Base-by-base conservation (phyloP, 2,888 invertebrate genomes). In the Epistrophe eligans region DNA sequence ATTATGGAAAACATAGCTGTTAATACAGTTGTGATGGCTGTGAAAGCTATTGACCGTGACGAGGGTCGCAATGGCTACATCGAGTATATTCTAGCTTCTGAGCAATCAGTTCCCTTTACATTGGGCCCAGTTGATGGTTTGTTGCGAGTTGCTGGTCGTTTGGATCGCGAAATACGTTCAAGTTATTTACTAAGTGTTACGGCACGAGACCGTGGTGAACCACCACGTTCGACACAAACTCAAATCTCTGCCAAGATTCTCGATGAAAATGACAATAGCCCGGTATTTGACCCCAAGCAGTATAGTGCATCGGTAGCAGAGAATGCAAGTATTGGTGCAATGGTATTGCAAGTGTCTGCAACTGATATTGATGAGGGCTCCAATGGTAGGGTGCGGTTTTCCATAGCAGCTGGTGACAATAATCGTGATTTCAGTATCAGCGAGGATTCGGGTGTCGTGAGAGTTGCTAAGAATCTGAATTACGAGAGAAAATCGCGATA, bases 281-380 rank as follows among this genome's bases (percentile, higher is more conserved):
- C 98, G 0, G 95, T 97, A 5, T 98, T 98, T 92, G 97, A 97
- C 91, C 97, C 97, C 0, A 96, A 96, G 90, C 97, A 97, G 91
- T 98, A 98, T 91, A 97, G 97, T 85, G 97, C 98, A 0, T 96
- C 96, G 4, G 96, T 98, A 40, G 97, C 97, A 0, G 99, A 99
- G 93, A 98, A 98, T 92, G 97, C 98, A n/a, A 97, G 97, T 89
- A 97, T 98, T 89, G 99, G 98, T 8, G 97, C 97, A 55, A 97
- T 97, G 92, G 97, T 99, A 0, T 92, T 98, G 52, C 97, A 97
- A 94, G 97, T 98, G 24, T 97, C 97, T 2, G 98, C 98, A 15
- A 97, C 97, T 10, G 98, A 98, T 92, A 95, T 97, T 89, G 97
- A 98, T 92, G 97, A 97, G 91, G 98, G 97, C 60, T 94, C 95